phyloP scores from a whole-genome alignment of 2,888 invertebrate genomes.

The Bedellia somnulentella region DNA sequence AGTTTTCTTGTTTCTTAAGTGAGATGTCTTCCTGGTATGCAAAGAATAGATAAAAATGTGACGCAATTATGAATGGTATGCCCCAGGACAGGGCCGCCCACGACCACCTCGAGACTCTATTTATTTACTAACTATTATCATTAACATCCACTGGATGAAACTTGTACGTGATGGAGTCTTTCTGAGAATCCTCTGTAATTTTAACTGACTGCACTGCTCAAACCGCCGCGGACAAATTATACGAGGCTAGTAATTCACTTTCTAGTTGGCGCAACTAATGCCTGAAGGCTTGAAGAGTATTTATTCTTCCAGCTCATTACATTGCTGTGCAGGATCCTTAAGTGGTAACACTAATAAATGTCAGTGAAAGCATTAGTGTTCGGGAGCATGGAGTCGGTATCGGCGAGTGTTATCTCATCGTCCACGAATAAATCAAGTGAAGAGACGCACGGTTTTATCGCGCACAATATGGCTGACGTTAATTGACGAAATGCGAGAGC shows the following conservation, averaged over 20 bases:
- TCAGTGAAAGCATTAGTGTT: slow-evolving; percentile 9
- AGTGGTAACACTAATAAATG: slow-evolving; percentile 6
- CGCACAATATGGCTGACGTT: slow-evolving; percentile 31
- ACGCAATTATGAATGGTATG: background rate
- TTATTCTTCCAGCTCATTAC: slow-evolving; percentile 13
- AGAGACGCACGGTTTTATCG: slow-evolving; percentile 19
- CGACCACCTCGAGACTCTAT: slow-evolving; percentile 2
- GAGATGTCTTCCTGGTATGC: too few species aligned
- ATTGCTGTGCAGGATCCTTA: slow-evolving; percentile 1
- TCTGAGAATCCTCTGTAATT: slow-evolving; percentile 26
- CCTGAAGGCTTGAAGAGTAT: slow-evolving; percentile 15
- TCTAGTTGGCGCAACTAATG: slow-evolving; percentile 25
- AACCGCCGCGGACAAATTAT: slow-evolving; percentile 26
- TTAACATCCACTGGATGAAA: slow-evolving; percentile 13
- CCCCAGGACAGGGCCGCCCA: too few species aligned
- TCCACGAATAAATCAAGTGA: slow-evolving; percentile 19
- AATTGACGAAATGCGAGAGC: slow-evolving; percentile 33
- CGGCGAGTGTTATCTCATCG: slow-evolving; percentile 11
- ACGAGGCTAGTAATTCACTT: slow-evolving; percentile 29
- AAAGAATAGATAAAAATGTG: too few species aligned
- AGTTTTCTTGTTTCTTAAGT: too few species aligned
- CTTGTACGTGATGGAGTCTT: slow-evolving; percentile 17
- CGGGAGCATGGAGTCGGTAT: slow-evolving; percentile 4
- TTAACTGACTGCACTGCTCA: slow-evolving; percentile 18
- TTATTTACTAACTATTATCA: slow-evolving; percentile 7